These are phyloP conservation scores for Cheilosia variabilis DNA, from an alignment of 2,888 invertebrate genomes.

Conservation along the genomic window DNA sequence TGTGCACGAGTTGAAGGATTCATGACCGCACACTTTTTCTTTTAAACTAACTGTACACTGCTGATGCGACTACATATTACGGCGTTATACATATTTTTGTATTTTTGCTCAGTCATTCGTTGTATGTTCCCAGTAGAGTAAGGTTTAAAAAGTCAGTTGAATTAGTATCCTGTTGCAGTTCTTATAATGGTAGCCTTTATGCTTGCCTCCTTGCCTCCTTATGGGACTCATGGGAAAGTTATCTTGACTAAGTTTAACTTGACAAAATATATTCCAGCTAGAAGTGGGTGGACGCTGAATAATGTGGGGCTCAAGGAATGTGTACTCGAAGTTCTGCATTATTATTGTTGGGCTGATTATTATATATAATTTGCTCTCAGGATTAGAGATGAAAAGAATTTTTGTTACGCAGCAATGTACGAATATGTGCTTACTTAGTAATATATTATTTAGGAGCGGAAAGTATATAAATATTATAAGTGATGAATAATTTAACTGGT, in stretches of 20 bases:
- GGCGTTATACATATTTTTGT: conserved; percentile 7
- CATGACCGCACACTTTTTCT: conserved; percentile 22
- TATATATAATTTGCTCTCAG: conserved; percentile 9
- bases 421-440: no score
- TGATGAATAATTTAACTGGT: no score
- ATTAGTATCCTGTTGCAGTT: conserved; percentile 30
- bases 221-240: conserved; percentile 21
- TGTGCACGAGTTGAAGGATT: conserved; percentile 12
- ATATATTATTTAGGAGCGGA: no score
- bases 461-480: no score
- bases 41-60: background rate
- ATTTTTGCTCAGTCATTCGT: conserved; percentile 7
- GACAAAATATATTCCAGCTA: conserved; percentile 6
- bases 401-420: background rate
- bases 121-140: conserved; percentile 15
- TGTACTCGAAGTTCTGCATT: background rate
- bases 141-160: conserved; percentile 19
- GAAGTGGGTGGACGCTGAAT: background rate
- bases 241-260: conserved; percentile 25
- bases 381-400: background rate
- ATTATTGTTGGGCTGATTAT: conserved; percentile 21
- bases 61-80: conserved; percentile 4
- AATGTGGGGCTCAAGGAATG: conserved; percentile 2
- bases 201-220: background rate
- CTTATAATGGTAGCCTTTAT: background rate